These are phyloP conservation scores for Halisarca cf. caerulea DNA, from an alignment of 37 sponge, comb jelly and placozoan genomes.

Conservation along the genomic window DNA sequence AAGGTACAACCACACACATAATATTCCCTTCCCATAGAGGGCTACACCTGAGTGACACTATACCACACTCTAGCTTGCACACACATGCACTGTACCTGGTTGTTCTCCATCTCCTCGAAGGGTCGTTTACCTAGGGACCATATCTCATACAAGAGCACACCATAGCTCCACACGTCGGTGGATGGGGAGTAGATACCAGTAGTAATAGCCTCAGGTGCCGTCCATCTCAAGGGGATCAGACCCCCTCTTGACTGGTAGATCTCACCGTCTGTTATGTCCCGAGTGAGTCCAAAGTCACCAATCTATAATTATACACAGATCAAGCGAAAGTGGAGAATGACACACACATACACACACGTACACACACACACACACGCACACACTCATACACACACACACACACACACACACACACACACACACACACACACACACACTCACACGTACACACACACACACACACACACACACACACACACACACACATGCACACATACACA, in stretches of 20 bases:
- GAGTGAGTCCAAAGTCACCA: conserved; percentile 18
- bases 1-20: not conserved
- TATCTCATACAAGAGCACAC: conserved; percentile 18
- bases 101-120: not conserved
- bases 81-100: conserved; percentile 2
- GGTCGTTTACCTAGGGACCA: conserved; percentile 11
- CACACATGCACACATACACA: no score
- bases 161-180: conserved; percentile 18
- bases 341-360: no score
- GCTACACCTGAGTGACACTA: not conserved
- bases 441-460: no score
- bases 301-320: no score
- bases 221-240: conserved; percentile 21
- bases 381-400: not conserved
- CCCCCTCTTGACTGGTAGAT: conserved; percentile 29
- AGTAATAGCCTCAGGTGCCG: conserved; percentile 5
- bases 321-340: no score
- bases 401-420: not conserved
- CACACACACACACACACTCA: no score
- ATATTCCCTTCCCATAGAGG: no score
- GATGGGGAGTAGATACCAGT: not conserved
- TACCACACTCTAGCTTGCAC: not conserved
- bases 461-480: no score
- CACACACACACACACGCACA: not conserved
- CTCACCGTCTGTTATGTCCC: conserved; percentile 8